These are phyloP conservation scores for Pteronura brasiliensis DNA, from an alignment of 2,113 vertebrate species.

Conservation along the genomic window DNA sequence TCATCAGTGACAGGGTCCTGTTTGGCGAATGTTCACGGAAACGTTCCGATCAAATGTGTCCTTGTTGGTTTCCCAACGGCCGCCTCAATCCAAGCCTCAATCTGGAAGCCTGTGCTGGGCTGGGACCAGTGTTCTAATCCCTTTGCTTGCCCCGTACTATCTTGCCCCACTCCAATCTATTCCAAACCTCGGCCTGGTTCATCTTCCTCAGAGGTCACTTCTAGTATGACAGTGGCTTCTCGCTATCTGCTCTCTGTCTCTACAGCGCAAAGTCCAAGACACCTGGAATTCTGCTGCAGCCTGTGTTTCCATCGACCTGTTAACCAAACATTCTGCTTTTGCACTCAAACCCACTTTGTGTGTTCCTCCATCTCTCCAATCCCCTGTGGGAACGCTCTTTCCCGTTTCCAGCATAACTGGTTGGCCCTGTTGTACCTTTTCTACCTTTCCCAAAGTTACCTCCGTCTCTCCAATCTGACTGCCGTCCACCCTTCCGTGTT, in stretches of 20 bases:
- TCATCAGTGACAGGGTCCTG: too few species aligned
- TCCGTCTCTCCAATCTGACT: not conserved
- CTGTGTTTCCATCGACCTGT: too few species aligned
- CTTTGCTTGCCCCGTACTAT: not conserved
- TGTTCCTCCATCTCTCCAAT: accelerated
- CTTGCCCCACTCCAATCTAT: not conserved
- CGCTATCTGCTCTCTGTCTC: not conserved
- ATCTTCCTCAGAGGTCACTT: too few species aligned
- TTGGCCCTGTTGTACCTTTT: not conserved
- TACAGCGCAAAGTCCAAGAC: not conserved
- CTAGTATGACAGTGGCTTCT: accelerated
- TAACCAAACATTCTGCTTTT: accelerated
- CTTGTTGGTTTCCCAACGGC: accelerated
- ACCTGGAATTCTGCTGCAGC: too few species aligned
- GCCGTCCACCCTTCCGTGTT: accelerated
- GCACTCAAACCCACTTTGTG: accelerated
- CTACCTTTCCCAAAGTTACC: not conserved
- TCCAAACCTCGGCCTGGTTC: too few species aligned
- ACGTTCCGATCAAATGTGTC: not conserved
- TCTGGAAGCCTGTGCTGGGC: not conserved
- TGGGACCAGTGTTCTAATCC: accelerated
- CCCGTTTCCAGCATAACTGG: not conserved
- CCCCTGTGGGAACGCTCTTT: not conserved
- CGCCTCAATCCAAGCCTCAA: too few species aligned
- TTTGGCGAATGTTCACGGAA: not conserved